phyloP scores from a whole-genome alignment of 1,140 invertebrate species.

The Trachymyrmex septentrionalis region DNA sequence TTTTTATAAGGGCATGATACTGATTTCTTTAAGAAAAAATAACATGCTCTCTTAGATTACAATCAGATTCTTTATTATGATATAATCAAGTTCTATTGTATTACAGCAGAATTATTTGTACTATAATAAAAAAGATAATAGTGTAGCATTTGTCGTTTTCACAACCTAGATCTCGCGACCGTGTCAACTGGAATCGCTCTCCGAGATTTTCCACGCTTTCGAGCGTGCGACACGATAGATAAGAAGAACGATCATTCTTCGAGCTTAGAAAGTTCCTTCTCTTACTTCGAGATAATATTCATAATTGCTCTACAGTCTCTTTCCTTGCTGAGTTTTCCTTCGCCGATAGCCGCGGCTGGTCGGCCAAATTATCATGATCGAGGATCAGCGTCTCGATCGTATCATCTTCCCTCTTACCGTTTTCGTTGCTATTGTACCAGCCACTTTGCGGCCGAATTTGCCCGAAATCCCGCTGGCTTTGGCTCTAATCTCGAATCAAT shows the following conservation, averaged over 20 bases:
- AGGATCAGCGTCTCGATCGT: conserved; percentile 30
- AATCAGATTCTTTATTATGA: conserved; percentile 1
- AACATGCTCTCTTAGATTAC: background rate
- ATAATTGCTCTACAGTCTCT: conserved; percentile 63
- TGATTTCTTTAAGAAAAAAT: background rate
- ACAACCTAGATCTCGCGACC: conserved; percentile 28
- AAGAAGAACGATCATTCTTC: conserved; percentile 61
- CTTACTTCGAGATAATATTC: conserved; percentile 65
- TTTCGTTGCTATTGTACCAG: background rate
- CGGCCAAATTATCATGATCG: conserved; percentile 57
- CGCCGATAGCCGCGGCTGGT: conserved; percentile 13
- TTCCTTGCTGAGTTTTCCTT: conserved; percentile 10
- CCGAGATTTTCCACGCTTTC: conserved; percentile 50
- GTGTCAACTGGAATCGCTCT: conserved; percentile 45
- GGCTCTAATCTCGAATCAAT: background rate
- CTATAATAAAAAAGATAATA: background rate
- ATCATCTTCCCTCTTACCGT: conserved; percentile 23
- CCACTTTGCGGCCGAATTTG: conserved; percentile 1
- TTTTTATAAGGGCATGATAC: too few species aligned
- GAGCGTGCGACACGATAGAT: conserved; percentile 59
- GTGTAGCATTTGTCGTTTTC: background rate
- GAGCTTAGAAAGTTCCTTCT: conserved; percentile 45
- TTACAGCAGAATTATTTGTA: conserved; percentile 15
- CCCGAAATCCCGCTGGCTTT: background rate
- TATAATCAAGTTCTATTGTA: background rate